Evolutionary conservation across 2,113 vertebrate species (phyloP).

Genomic region (Tupaia tana): DNA sequence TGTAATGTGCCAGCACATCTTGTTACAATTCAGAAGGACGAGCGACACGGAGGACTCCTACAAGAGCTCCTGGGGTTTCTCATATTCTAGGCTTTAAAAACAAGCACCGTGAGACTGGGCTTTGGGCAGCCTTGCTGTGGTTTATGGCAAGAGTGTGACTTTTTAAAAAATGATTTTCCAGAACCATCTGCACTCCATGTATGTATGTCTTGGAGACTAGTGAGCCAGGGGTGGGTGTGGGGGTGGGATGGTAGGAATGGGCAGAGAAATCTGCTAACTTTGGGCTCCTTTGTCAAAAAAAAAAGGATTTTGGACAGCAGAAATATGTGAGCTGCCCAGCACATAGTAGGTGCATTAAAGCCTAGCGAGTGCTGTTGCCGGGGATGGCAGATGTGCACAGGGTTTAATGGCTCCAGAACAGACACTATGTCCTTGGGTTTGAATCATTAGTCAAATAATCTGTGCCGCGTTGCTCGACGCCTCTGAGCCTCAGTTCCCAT

Average conservation of each 20-base stretch:
- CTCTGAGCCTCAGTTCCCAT: neutral
- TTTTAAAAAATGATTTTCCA: neutral
- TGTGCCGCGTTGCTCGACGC: neutral
- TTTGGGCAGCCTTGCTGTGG: conserved; percentile 21
- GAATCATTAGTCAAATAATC: neutral
- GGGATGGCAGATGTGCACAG: accelerated
- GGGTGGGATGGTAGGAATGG: neutral
- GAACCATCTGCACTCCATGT: conserved; percentile 49
- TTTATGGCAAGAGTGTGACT: conserved; percentile 43
- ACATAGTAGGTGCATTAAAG: neutral
- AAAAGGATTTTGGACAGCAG: neutral
- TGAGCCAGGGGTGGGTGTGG: neutral
- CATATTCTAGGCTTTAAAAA: conserved; percentile 44
- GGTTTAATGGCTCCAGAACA: neutral
- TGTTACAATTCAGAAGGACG: conserved; percentile 45
- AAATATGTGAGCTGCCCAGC: accelerated
- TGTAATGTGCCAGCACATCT: conserved; percentile 75
- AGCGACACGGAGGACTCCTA: conserved; percentile 28
- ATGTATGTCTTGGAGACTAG: conserved; percentile 44
- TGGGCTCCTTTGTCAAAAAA: neutral
- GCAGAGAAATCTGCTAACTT: neutral
- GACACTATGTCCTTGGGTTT: neutral
- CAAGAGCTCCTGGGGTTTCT: conserved; percentile 54
- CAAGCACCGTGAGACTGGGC: conserved; percentile 34
- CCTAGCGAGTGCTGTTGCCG: accelerated